Percentiles rank a stretch among this genome's conserved stretches.
Evolutionary conservation across 2,888 invertebrate genomes (phyloP).

Genomic region (Omphaloscelis lunosa): DNA sequence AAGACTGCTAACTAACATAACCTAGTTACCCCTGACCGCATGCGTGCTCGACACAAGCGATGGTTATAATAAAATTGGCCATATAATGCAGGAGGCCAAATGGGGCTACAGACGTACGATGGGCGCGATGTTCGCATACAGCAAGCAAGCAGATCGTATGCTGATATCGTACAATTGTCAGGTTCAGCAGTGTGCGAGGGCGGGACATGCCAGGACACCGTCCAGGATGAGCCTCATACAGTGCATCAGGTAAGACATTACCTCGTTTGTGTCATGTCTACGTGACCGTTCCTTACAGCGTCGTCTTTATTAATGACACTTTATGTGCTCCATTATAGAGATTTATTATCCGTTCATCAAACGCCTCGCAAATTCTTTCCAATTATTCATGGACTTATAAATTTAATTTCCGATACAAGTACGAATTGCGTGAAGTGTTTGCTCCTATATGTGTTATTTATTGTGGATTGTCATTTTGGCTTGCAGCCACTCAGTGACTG

Average conservation of each 20-base stretch:
- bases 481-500: slow-evolving; percentile 70
- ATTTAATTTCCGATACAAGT: slow-evolving; percentile 43
- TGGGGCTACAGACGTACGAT: slow-evolving; percentile 90
- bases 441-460: slow-evolving; percentile 56
- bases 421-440: slow-evolving; percentile 54
- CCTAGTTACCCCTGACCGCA: slow-evolving; percentile 52
- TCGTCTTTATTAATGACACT: slow-evolving; percentile 8
- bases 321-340: slow-evolving; percentile 34
- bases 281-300: neutral
- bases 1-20: slow-evolving; percentile 32
- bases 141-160: slow-evolving; percentile 89
- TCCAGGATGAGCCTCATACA: slow-evolving; percentile 94
- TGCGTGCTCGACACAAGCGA: slow-evolving; percentile 75
- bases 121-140: slow-evolving; percentile 90
- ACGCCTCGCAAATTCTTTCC: slow-evolving; percentile 25
- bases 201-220: slow-evolving; percentile 84
- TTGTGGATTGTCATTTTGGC: slow-evolving; percentile 75
- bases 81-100: slow-evolving; percentile 88
- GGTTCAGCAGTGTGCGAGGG: slow-evolving; percentile 88
- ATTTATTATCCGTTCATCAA: slow-evolving; percentile 31
- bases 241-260: slow-evolving; percentile 92
- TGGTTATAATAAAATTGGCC: slow-evolving; percentile 76
- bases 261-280: neutral
- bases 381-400: slow-evolving; percentile 30
- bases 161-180: slow-evolving; percentile 90